These are phyloP conservation scores for Oconnorella tubifera DNA, from an alignment of 2,888 invertebrate genomes.

Conservation along the genomic window DNA sequence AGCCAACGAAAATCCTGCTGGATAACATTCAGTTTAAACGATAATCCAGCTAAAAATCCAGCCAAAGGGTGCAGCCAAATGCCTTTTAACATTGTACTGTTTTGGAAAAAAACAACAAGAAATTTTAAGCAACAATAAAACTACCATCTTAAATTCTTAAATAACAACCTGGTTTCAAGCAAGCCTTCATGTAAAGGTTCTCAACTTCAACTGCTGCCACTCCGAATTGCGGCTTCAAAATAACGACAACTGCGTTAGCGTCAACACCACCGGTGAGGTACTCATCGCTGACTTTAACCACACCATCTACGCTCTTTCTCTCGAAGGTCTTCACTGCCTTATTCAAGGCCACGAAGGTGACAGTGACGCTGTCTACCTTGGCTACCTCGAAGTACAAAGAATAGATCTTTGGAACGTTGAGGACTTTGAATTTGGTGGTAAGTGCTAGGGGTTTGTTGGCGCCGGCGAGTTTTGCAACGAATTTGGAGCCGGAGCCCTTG, in stretches of 20 bases:
- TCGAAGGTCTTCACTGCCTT: background rate
- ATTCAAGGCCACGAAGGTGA: background rate
- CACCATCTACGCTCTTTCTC: background rate
- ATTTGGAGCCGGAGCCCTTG: background rate
- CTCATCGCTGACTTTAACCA: background rate
- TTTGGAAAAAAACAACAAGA: no score
- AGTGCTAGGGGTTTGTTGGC: background rate
- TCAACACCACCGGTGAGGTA: background rate
- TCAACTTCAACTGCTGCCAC: background rate
- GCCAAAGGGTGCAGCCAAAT: no score
- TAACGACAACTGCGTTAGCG: background rate
- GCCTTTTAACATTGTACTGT: no score
- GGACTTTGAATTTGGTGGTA: background rate
- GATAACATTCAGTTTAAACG: no score
- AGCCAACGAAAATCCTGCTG: no score
- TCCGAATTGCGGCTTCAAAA: background rate
- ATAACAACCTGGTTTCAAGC: slow-evolving; percentile 10
- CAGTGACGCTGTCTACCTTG: background rate
- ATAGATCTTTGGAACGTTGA: background rate
- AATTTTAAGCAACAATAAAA: no score
- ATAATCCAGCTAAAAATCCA: no score
- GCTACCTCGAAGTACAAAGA: background rate
- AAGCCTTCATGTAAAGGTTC: slow-evolving; percentile 3
- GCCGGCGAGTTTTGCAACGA: background rate
- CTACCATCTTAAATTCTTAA: no score